A percentile compares a stretch with the other conserved stretches of the same genome.
Evolutionary conservation across 2,888 invertebrate species (phyloP).

Genomic region (Synanthedon andrenaeformis): DNA sequence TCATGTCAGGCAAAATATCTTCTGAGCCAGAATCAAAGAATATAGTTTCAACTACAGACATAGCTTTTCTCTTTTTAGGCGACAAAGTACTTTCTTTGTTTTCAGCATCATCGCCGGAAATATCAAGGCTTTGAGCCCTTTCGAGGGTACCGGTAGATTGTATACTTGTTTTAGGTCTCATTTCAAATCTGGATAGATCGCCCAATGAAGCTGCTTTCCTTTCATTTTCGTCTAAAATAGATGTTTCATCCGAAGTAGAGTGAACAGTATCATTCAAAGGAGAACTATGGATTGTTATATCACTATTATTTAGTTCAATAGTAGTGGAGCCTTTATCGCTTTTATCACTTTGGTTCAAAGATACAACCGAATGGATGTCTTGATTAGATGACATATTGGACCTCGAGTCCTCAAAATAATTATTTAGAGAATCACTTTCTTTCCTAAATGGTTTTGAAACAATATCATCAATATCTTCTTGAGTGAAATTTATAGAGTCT

Average conservation of each 20-base stretch:
- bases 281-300: slow-evolving; percentile 80
- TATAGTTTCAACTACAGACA: slow-evolving; percentile 61
- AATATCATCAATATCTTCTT: slow-evolving; percentile 68
- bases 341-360: slow-evolving; percentile 59
- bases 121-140: slow-evolving; percentile 84
- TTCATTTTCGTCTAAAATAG: slow-evolving; percentile 70
- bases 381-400: slow-evolving; percentile 61
- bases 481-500: slow-evolving; percentile 56
- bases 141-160: slow-evolving; percentile 74
- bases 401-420: slow-evolving; percentile 56
- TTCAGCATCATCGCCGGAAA: slow-evolving; percentile 70
- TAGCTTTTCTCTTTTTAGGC: slow-evolving; percentile 77
- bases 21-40: slow-evolving; percentile 55
- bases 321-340: slow-evolving; percentile 72
- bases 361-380: slow-evolving; percentile 53
- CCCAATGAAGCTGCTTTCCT: slow-evolving; percentile 84
- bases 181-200: slow-evolving; percentile 78
- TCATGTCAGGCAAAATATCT: slow-evolving; percentile 55
- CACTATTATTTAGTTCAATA: slow-evolving; percentile 79
- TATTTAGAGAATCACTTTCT: slow-evolving; percentile 62
- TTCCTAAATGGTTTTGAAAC: slow-evolving; percentile 58
- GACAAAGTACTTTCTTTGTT: slow-evolving; percentile 51
- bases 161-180: slow-evolving; percentile 50
- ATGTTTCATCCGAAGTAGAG: slow-evolving; percentile 56
- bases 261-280: slow-evolving; percentile 64